Evolutionary conservation across 2,797 vertebrate species (phyloP).

Genomic region (Cephalopachus bancanus): DNA sequence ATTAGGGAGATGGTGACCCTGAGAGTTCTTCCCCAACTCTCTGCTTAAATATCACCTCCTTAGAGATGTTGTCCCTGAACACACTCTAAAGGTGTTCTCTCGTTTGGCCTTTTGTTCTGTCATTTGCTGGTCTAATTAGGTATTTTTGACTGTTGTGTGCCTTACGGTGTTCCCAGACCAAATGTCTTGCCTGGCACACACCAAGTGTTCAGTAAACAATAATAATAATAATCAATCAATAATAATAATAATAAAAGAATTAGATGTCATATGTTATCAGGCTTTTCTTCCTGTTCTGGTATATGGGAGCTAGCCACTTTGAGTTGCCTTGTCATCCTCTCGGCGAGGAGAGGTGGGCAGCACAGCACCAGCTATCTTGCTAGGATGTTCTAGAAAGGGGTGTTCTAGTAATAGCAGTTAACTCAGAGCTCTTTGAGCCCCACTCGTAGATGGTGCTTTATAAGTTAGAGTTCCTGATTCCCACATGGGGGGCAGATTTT

Average conservation of each 20-base stretch:
- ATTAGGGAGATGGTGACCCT: neutral
- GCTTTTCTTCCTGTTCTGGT: neutral
- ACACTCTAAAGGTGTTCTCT: neutral
- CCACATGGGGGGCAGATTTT: neutral
- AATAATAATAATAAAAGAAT: neutral
- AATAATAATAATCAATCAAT: too few species aligned
- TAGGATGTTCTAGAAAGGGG: neutral
- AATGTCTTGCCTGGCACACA: neutral
- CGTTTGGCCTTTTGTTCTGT: conserved; percentile 29
- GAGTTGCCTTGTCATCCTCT: neutral
- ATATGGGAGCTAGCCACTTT: neutral
- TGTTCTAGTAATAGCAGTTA: neutral
- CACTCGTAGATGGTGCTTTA: neutral
- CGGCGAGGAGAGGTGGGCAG: neutral
- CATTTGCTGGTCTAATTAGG: neutral
- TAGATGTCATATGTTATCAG: neutral
- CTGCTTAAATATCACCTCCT: conserved; percentile 16
- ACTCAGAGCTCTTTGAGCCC: neutral
- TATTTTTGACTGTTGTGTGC: conserved; percentile 15
- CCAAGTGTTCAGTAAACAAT: too few species aligned
- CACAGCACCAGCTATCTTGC: neutral
- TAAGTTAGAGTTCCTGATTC: neutral
- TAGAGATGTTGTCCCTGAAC: neutral
- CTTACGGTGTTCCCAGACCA: neutral
- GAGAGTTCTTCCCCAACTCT: neutral